A percentile compares a stretch with the other conserved stretches of the same genome.
phyloP scores from a whole-genome alignment of 2,797 vertebrate genomes.

The Amblyopsis hoosieri region DNA sequence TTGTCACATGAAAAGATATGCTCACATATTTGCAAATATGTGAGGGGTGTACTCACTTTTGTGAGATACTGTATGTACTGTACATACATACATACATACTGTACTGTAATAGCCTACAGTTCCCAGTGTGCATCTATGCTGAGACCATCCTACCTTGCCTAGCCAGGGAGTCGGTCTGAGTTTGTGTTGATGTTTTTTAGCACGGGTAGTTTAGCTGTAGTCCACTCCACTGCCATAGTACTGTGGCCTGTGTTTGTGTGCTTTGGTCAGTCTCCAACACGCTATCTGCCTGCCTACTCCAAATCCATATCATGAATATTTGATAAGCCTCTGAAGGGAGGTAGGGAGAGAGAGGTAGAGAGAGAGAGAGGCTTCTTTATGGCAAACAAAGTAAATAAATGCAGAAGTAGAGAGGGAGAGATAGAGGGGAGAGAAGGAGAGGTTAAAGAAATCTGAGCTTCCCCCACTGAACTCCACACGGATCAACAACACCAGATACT shows the following conservation, averaged over 20 bases:
- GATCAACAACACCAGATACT: constrained; percentile 80
- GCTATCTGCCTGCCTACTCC: constrained; percentile 64
- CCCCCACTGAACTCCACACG: constrained; percentile 71
- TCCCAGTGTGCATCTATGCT: constrained; percentile 12
- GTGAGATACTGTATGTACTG: too few species aligned
- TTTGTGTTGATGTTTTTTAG: constrained; percentile 18
- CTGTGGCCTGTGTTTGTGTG: constrained; percentile 24
- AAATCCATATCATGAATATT: constrained; percentile 80
- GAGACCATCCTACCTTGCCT: constrained; percentile 1
- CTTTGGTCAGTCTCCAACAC: constrained; percentile 57
- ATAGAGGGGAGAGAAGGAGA: constrained; percentile 43
- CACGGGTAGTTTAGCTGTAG: constrained; percentile 36
- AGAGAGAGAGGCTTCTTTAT: constrained; percentile 19
- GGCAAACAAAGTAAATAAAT: constrained; percentile 23
- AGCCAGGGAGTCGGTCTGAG: constrained; percentile 10
- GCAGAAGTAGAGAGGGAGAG: constrained; percentile 18
- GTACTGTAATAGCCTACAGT: constrained; percentile 1
- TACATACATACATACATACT: too few species aligned
- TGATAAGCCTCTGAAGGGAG: constrained; percentile 64
- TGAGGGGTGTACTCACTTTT: too few species aligned
- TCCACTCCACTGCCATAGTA: constrained; percentile 16
- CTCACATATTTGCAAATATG: too few species aligned
- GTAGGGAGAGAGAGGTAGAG: constrained; percentile 5
- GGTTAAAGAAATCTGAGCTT: constrained; percentile 78
- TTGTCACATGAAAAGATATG: too few species aligned